phyloP scores from a whole-genome alignment of 2,797 vertebrate species.

The Arnoldichthys spilopterus region DNA sequence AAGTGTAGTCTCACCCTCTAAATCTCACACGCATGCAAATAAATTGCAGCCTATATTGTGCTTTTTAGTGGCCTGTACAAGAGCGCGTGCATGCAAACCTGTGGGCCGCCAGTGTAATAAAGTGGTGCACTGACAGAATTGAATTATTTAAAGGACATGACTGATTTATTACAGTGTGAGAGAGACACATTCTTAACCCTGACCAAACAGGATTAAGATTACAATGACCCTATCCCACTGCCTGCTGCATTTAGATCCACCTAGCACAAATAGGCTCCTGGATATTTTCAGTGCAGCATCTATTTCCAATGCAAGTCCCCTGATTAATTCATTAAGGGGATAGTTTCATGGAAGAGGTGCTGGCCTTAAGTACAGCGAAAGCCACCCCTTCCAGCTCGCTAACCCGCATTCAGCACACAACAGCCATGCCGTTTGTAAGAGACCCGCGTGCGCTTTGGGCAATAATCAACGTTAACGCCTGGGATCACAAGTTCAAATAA shows the following conservation, averaged over 20 bases:
- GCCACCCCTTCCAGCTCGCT: constrained; percentile 54
- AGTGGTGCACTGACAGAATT: constrained; percentile 70
- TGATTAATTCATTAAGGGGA: constrained; percentile 78
- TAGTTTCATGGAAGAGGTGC: constrained; percentile 73
- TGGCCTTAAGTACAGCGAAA: constrained; percentile 66
- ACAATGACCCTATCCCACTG: constrained; percentile 74
- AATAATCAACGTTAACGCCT: constrained; percentile 77
- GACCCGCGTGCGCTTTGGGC: constrained; percentile 68
- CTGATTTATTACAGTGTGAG: constrained; percentile 77
- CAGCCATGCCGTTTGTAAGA: constrained; percentile 18
- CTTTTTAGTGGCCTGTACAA: constrained; percentile 27
- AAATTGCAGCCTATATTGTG: constrained; percentile 26
- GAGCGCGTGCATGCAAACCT: constrained; percentile 29
- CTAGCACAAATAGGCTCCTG: constrained; percentile 67
- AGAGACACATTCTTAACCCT: constrained; percentile 76
- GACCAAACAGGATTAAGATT: constrained; percentile 83
- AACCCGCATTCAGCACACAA: constrained; percentile 45
- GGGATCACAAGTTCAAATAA: constrained; percentile 81
- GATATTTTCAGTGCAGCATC: constrained; percentile 70
- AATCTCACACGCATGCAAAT: constrained; percentile 14
- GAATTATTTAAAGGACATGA: constrained; percentile 80
- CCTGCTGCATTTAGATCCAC: constrained; percentile 66
- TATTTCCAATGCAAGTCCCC: constrained; percentile 71
- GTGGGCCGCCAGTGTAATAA: constrained; percentile 59
- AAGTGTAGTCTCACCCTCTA: constrained; percentile 27